A percentile compares a stretch with the other conserved stretches of the same genome.
phyloP scores from a whole-genome alignment of 2,888 invertebrate genomes.

The Physocephala rufipes region DNA sequence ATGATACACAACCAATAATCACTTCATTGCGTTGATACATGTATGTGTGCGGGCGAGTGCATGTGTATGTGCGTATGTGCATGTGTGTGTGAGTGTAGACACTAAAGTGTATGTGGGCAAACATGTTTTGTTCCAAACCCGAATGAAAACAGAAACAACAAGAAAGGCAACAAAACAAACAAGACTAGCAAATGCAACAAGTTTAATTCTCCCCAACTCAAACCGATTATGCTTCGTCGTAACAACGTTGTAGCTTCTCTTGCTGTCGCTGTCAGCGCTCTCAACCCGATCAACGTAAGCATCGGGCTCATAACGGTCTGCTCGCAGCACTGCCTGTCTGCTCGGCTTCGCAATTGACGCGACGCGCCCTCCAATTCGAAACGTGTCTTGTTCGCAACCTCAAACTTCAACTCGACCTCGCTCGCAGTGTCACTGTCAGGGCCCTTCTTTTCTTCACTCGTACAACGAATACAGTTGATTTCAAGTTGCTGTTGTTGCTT shows the following conservation, averaged over 20 bases:
- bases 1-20: constrained; percentile 3
- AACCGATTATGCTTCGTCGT: constrained; percentile 28
- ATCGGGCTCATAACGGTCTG: constrained; percentile 2
- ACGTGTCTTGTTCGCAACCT: constrained; percentile 55
- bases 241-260: not conserved
- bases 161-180: not conserved
- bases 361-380: not conserved
- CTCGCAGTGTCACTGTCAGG: constrained; percentile 62
- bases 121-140: not conserved
- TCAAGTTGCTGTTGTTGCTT: too few species aligned
- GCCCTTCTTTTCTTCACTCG: constrained; percentile 54
- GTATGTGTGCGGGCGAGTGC: too few species aligned
- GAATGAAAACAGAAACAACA: not conserved
- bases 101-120: constrained; percentile 1
- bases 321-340: not conserved
- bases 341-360: not conserved
- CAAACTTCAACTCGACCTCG: constrained; percentile 55
- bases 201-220: not conserved
- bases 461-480: constrained; percentile 45
- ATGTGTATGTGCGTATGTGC: too few species aligned
- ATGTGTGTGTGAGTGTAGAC: constrained; percentile 2
- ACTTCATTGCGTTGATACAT: too few species aligned
- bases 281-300: constrained; percentile 6
- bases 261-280: too few species aligned
- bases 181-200: constrained; percentile 24